phyloP scores from a whole-genome alignment of 2,113 vertebrate species.

The Brachionichthys hirsutus region DNA sequence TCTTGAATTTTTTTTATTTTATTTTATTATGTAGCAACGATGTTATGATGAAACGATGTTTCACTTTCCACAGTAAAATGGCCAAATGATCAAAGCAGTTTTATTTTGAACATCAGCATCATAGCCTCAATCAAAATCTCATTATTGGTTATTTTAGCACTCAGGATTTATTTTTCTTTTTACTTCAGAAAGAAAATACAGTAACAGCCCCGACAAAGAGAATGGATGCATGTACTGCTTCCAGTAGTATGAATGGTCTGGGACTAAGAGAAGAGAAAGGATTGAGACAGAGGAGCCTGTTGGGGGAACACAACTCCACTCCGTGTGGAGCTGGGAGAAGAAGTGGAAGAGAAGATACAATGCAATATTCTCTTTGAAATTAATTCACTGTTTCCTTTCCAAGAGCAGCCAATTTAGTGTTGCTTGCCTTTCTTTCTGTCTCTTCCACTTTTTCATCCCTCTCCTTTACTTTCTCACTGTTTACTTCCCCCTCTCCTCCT shows the following conservation, averaged over 20 bases:
- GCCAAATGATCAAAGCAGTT: conserved; percentile 2
- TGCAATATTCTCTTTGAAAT: conserved; percentile 79
- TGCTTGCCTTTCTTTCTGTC: conserved; percentile 53
- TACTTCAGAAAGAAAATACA: conserved; percentile 33
- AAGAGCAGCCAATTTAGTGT: conserved; percentile 72
- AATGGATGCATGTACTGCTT: conserved; percentile 17
- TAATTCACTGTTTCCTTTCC: conserved; percentile 72
- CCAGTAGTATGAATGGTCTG: conserved; percentile 40
- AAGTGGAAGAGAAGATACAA: conserved; percentile 61
- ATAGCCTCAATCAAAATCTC: conserved; percentile 11
- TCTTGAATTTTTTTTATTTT: background rate
- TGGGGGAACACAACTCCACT: conserved; percentile 62
- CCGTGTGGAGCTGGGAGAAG: conserved; percentile 46
- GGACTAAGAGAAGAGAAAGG: conserved; percentile 40
- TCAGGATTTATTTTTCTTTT: conserved; percentile 1
- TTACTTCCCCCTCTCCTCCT: conserved; percentile 23
- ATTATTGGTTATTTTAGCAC: conserved; percentile 21
- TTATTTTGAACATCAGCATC: conserved; percentile 17
- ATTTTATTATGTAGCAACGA: too few relatives aligned
- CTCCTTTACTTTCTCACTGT: conserved; percentile 40
- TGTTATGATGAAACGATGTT: too few relatives aligned
- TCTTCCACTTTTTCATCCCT: conserved; percentile 52
- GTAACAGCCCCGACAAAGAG: conserved; percentile 23
- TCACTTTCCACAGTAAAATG: background rate
- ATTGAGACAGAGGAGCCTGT: conserved; percentile 53